Evolutionary conservation across 2,113 vertebrate genomes (phyloP), one percentile per base, ranked within the genome.

Genomic region (Nyctereutes procyonoides): DNA sequence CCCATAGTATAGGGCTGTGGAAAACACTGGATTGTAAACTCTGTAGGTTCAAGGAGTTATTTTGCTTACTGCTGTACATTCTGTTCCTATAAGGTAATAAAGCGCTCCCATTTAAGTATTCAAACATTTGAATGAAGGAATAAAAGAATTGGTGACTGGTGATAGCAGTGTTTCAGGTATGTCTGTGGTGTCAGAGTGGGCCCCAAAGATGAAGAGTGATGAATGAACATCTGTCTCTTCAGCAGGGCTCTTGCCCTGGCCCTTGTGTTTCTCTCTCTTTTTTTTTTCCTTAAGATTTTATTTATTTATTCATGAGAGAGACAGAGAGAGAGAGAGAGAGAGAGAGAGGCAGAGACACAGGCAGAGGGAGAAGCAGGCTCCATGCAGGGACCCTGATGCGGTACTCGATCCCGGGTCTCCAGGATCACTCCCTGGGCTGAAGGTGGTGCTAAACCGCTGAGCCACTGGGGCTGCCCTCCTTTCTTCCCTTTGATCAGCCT

Each of bases 1-100:
- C 7, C 90, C 26, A 77, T 96, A 7, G 98, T 98, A 74, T 98
- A 98, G 15, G 92, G 73, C 58, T 97, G 98, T 11, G 96, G 98
- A 74, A 99, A 98, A 62, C 98, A 98, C 62, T 98, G 43, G 63
- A 30, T 17, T 73, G 58, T 69, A 0, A 20, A 19, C 22, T 38
- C 53, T 76, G 5, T 48, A 28, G 58, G 48, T 48, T 17, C 9
- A n/a, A 56, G 71, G 2, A 26, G 24, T 1, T 51, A 15, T 58
- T 63, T 73, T 71, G n/a, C 51, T 83, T 24, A n/a, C 43, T 79
- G 3, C 26, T 32, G 7, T 16, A 32, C 11, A 99, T 91, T 93
- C 98, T 93, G 99, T 99, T 99, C 98, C 60, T 77, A 4, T 6
- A 22, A 0, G 58, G 9, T 63, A 80, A n/a, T 30, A 69, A 83